Percentiles rank a stretch among this genome's conserved stretches.
These are phyloP conservation scores for Garra rufa DNA, from an alignment of 2,113 vertebrate species.

Conservation along the genomic window DNA sequence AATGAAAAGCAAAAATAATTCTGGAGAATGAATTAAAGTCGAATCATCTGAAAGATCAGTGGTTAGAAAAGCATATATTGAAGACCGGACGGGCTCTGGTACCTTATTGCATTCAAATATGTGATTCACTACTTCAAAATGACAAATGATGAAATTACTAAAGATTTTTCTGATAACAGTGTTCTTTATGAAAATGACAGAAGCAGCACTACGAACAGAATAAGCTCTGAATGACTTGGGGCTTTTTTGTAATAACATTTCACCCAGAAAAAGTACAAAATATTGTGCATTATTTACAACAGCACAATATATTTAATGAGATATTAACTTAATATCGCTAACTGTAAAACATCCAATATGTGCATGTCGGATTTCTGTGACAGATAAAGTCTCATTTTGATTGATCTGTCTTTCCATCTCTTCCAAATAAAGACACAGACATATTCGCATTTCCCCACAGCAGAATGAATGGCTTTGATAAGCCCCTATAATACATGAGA, in stretches of 20 bases:
- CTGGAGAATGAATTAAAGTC: conserved; percentile 20
- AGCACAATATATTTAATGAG: conserved; percentile 11
- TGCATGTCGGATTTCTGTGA: not conserved
- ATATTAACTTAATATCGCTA: not conserved
- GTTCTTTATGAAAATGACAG: conserved; percentile 22
- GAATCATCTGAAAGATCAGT: conserved; percentile 7
- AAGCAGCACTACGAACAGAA: not conserved
- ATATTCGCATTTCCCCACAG: conserved; percentile 51
- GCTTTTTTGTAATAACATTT: not conserved
- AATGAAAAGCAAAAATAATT: not conserved
- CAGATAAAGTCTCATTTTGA: not conserved
- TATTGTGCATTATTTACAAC: not conserved
- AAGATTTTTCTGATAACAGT: conserved; percentile 10
- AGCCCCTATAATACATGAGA: conserved; percentile 27
- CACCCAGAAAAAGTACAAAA: not conserved
- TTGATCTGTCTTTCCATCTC: conserved; percentile 14
- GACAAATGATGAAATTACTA: conserved; percentile 45
- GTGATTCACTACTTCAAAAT: conserved; percentile 30
- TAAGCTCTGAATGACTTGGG: not conserved
- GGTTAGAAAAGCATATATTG: not conserved
- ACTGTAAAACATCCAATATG: conserved; percentile 4
- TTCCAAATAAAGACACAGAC: conserved; percentile 16
- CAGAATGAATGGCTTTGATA: conserved; percentile 55
- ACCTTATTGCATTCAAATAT: conserved; percentile 5
- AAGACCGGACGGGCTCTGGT: not conserved